Base-by-base conservation (phyloP, 2,113 vertebrate genomes). In the Malurus melanocephalus region DNA sequence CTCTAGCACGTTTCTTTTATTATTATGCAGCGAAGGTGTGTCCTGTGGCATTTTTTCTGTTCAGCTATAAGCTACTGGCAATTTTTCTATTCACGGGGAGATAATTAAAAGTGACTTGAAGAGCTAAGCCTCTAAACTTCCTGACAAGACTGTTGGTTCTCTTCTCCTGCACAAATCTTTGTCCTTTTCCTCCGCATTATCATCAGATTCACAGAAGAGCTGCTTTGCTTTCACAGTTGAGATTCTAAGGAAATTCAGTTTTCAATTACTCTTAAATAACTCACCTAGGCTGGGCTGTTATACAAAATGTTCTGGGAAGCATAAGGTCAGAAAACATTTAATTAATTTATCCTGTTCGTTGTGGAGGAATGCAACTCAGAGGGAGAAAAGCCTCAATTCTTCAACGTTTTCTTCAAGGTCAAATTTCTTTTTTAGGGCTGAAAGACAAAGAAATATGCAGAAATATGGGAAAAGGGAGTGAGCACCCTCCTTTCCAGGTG, bases 401-500 rank as follows among this genome's bases (percentile, higher is more conserved):
- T 38, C 38, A 38, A 3, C 23, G 7, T 56, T 65, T 73, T 51
- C 32, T 57, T 79, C 43, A 61, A 60, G 64, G 62, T 68, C 20
- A 79, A 46, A 57, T 80, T 84, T 55, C 11, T 40, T 32, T 65
- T 33, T 35, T 40, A 55, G 33, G 26, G n/a, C 35, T 67, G 26
- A 32, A 74, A 48, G 46, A 35, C 35, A 35, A 35, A 66, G 22
- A 62, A 80, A 66, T 80, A 22, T 43, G 65, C 23, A 59, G 72
- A 60, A 78, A 8, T 16, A 2, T 2, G 32, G 72, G 43, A 33
- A 26, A 20, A 83, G 33, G n/a, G 26, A 12, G 9, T 1, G 51
- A 71, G 64, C 46, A 38, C 5, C 8, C 27, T 38, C 20, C 0
- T 0, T 9, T 59, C 48, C 60, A 35, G 35, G 35, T 35, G 35